A percentile compares a stretch with the other conserved stretches of the same genome.
Conservation (phyloP, 2,113 vertebrate species). For the Atherinomorus stipes region DNA sequence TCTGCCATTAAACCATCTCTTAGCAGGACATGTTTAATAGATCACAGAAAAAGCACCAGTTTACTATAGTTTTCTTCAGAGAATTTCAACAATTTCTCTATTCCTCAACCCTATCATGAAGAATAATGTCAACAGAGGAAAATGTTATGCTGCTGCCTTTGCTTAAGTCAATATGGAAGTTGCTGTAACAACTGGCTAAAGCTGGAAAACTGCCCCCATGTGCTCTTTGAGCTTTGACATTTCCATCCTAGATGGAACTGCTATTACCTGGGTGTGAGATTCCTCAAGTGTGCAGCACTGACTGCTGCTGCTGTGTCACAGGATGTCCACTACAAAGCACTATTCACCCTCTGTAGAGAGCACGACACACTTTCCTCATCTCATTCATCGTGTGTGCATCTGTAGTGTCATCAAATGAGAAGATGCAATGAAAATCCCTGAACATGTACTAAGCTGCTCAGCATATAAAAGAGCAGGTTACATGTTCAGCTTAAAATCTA, state of each 20-base stretch:
- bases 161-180: not conserved
- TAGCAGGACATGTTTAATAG: not conserved
- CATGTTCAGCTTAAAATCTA: not conserved
- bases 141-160: constrained; percentile 15
- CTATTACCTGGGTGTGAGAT: constrained; percentile 69
- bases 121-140: not conserved
- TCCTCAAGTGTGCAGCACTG: constrained; percentile 64
- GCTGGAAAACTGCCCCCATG: constrained; percentile 19
- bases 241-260: constrained; percentile 46
- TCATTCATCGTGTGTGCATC: constrained; percentile 7
- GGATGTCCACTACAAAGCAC: constrained; percentile 43
- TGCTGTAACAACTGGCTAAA: not conserved
- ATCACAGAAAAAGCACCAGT: not conserved
- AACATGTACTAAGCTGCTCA: not conserved
- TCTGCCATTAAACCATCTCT: not conserved
- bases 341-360: constrained; percentile 45
- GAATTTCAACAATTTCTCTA: not conserved
- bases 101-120: too few relatives aligned
- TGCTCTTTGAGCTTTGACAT: constrained; percentile 45
- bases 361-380: not conserved
- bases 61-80: too few relatives aligned
- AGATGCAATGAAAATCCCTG: not conserved
- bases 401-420: constrained; percentile 8
- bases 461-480: not conserved
- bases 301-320: constrained; percentile 15